Evolutionary conservation across 2,888 invertebrate genomes (phyloP), one percentile per base, ranked within the genome.

Genomic region (Micoletzkya japonica): DNA sequence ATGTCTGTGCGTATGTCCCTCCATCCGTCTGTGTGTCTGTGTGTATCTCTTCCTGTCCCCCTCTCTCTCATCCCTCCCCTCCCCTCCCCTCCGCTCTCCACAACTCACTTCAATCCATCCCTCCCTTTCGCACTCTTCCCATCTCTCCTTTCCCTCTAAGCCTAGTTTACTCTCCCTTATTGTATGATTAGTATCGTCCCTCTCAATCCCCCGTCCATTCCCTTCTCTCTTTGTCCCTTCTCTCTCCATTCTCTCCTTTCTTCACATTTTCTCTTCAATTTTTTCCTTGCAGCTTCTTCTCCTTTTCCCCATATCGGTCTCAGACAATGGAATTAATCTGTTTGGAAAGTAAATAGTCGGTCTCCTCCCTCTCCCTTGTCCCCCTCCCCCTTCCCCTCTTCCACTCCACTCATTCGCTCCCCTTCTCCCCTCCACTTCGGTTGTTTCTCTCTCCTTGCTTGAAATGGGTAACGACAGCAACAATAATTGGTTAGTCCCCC

Each of bases 151-250:
- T 1, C 30, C 1, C 10, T 68, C 37, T 68, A 17, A 17, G 7
- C 7, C 7, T 24, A 24, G 54, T 54, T 24, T 54, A 54, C 7
- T 20, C 54, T 54, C 54, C 37, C 17, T 17, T 39, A 7, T 39
- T 58, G 57, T 24, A 34, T 24, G 57, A 57, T 36, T 57, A 24
- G 26, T 59, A 39, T 39, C 44, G 37, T 59, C 59, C 39, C 37
- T 59, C 59, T 17, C 39, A 59, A 58, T 39, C 28, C 37, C 34
- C 59, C 44, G 37, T 34, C 44, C 39, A 58, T 37, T 30, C 58
- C 30, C 44, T 54, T 59, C 59, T 28, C 59, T 59, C 17, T 6
- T 39, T 39, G 7, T 39, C 39, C 39, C 39, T n/a, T n/a, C n/a
- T n/a, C n/a, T n/a, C n/a, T n/a, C 44, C 10, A 44, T 44, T 44